These are phyloP conservation scores for Ephialtes manifestator DNA, from an alignment of 2,888 invertebrate genomes.

Conservation along the genomic window DNA sequence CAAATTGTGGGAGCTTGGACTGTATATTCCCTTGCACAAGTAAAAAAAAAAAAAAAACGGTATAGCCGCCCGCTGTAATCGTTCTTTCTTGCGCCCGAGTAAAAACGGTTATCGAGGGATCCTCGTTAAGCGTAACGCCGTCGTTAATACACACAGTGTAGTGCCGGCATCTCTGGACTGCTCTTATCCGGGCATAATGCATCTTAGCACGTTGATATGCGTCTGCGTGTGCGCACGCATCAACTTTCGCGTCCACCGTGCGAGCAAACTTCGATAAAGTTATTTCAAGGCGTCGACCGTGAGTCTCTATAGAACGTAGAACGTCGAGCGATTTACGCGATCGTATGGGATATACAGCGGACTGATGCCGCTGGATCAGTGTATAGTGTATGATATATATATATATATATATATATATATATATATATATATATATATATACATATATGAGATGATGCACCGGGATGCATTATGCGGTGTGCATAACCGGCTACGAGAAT, in stretches of 20 bases:
- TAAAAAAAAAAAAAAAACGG: background rate
- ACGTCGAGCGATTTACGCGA: constrained; percentile 58
- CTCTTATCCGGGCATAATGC: constrained; percentile 1
- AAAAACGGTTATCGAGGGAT: constrained; percentile 51
- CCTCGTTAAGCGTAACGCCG: constrained; percentile 53
- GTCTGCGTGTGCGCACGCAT: background rate
- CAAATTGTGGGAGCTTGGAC: no score
- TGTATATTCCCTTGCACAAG: background rate
- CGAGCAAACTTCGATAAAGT: constrained; percentile 20
- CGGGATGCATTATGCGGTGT: constrained; percentile 39
- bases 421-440: no score
- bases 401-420: no score
- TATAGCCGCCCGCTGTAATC: constrained; percentile 35
- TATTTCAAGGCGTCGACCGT: constrained; percentile 39
- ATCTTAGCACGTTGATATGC: background rate
- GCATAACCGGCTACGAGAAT: constrained; percentile 54
- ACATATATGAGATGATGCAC: no score
- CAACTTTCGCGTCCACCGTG: background rate
- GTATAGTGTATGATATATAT: constrained; percentile 10
- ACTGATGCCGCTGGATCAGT: constrained; percentile 33
- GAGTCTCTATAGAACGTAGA: constrained; percentile 3
- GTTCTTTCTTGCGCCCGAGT: constrained; percentile 25
- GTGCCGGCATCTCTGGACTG: background rate
- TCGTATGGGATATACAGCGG: constrained; percentile 47
- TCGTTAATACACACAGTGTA: constrained; percentile 35